These are phyloP conservation scores for Semnornis frantzii DNA, from an alignment of 2,113 vertebrate species.

Conservation along the genomic window DNA sequence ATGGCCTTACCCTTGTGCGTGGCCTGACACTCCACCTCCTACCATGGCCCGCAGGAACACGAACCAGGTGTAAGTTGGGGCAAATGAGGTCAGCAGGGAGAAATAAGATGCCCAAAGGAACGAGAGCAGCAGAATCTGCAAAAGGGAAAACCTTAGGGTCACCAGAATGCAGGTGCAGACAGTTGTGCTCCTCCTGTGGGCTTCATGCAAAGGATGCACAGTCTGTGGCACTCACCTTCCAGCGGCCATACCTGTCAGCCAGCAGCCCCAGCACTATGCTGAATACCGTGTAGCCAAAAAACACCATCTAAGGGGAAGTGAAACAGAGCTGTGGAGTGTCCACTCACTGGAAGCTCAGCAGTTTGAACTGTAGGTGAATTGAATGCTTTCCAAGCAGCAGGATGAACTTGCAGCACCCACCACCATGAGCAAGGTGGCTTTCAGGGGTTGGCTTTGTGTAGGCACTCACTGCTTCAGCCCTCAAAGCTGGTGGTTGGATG, in stretches of 20 bases:
- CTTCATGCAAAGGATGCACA: accelerated
- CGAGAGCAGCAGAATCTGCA: slow-evolving; percentile 86
- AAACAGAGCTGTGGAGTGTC: neutral
- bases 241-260: slow-evolving; percentile 90
- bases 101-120: slow-evolving; percentile 94
- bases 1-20: slow-evolving; percentile 86
- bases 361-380: neutral
- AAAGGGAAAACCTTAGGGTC: neutral
- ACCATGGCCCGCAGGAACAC: slow-evolving; percentile 93
- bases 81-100: slow-evolving; percentile 91
- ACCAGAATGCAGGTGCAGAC: neutral
- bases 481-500: neutral
- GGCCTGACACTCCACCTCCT: slow-evolving; percentile 89
- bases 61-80: slow-evolving; percentile 92
- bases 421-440: accelerated
- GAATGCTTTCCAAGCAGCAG: neutral
- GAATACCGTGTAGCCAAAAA: slow-evolving; percentile 93
- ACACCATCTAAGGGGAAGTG: slow-evolving; percentile 86
- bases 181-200: accelerated
- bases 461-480: neutral
- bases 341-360: neutral
- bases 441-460: neutral
- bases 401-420: neutral
- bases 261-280: slow-evolving; percentile 87
- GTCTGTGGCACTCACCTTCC: slow-evolving; percentile 80